Evolutionary conservation across 1,140 invertebrate genomes (phyloP), one percentile per base, ranked within the genome.

Genomic region (Eurytemora carolleeae): DNA sequence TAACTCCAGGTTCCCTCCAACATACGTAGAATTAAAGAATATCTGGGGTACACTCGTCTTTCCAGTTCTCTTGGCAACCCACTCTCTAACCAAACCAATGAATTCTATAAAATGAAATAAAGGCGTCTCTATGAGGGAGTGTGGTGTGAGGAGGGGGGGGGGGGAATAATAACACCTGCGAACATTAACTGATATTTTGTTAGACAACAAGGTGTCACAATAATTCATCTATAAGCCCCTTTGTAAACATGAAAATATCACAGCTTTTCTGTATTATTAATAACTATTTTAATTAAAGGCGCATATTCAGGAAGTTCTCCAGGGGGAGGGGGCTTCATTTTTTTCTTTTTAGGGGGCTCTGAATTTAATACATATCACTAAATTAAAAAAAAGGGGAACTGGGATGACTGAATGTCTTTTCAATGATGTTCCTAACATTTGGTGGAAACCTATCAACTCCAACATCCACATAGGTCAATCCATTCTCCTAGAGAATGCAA

Each of bases 1-100:
- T 16, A 66, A 58, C 16, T 55, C 59, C 20, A 53, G 63, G 59
- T 66, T 64, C 3, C 65, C 65, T 24, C 65, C 65, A 24, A 66
- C 59, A 25, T 63, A 63, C 0, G 53, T 64, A 17, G 61, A 53
- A 26, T 66, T 66, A 55, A 66, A 66, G 55, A 66, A 66, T 25
- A 66, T 66, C 24, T 66, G 65, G n/a, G 65, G 65, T 1, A 66
- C 65, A 54, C 64, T 65, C 17, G 61, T 63, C 53, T 63, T 64
- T 1, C 61, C 58, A 18, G 65, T 66, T 57, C 61, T 59, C 23
- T 64, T 63, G 61, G 64, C 56, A 19, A 53, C 58, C 53, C 59
- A 24, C 18, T 54, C 20, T 44, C 25, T 21, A 0, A 60, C 16
- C 3, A 21, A 56, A 21, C 19, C 17, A 56, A 21, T 21, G 2